Base-by-base conservation (phyloP, 1,140 invertebrate species). In the Caerostris extrusa region DNA sequence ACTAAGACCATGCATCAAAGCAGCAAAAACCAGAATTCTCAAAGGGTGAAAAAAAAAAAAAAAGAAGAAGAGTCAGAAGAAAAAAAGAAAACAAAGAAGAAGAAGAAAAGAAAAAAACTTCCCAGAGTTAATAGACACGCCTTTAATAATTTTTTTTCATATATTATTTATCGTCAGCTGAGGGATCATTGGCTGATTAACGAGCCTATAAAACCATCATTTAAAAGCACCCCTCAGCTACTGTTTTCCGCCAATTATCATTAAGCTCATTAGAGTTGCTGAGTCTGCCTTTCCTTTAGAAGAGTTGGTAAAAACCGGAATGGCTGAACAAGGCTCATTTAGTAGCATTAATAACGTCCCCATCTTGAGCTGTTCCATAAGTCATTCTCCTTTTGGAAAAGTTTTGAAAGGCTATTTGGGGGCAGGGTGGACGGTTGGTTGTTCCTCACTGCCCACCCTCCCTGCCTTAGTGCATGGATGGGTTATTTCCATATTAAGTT, bases 231-330 rank as follows among this genome's bases (percentile, higher is more conserved):
- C 57, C 55, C 64, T 90, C 50, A 50, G 88, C 88, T 90, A 71
- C 88, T 71, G 67, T 90, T 90, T 90, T 71, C 64, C 61, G 64
- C 88, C 88, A 90, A 90, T 90, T 90, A 90, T 90, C 88, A 90
- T 90, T 90, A 90, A 90, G 88, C 64, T 71, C 67, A 90, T 90
- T 90, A 88, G 58, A 57, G 19, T 14, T 88, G 88, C 88, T 71
- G 88, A 90, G 64, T 88, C n/a, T 34, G 88, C 88, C 34, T 34
- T 69, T 17, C n/a, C 67, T 50, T 85, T 50, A 81, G 19, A 81
- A 81, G 34, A 55, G 58, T 61, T 67, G 60, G 60, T n/a, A 90
- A 88, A 88, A 88, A 88, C 86, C 86, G 86, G 86, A 88, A 88
- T 88, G 6, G 86, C 86, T 88, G 86, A 88, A 88, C 86, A 88